Conservation (phyloP, 2,113 vertebrate genomes). For the Atherinomorus stipes region DNA sequence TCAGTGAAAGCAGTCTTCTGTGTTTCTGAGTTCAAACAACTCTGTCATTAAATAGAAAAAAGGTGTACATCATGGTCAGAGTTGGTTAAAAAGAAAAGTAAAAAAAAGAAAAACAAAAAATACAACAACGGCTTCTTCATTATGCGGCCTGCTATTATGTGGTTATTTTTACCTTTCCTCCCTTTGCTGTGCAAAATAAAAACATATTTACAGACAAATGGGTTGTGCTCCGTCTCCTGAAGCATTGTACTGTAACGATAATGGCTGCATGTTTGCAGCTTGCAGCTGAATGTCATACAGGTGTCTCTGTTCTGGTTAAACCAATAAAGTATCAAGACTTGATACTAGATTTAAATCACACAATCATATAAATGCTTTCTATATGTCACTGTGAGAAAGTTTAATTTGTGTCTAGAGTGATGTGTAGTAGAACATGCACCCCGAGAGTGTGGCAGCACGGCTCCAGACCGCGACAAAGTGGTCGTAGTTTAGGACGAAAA, state of each 20-base stretch:
- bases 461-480: too few relatives aligned
- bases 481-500: too few relatives aligned
- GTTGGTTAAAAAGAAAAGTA: slow-evolving; percentile 46
- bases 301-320: slow-evolving; percentile 15
- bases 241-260: slow-evolving; percentile 22
- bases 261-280: not conserved
- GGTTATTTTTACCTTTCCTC: slow-evolving; percentile 42
- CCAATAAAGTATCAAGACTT: not conserved
- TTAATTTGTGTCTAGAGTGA: too few relatives aligned
- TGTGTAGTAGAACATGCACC: too few relatives aligned
- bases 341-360: not conserved
- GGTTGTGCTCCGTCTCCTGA: slow-evolving; percentile 39
- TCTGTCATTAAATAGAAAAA: slow-evolving; percentile 53
- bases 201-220: slow-evolving; percentile 33
- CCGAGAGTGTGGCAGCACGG: too few relatives aligned
- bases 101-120: not conserved
- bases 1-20: slow-evolving; percentile 46
- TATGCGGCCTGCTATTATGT: slow-evolving; percentile 55
- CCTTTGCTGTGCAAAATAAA: slow-evolving; percentile 40
- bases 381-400: too few relatives aligned
- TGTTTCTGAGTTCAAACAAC: slow-evolving; percentile 53
- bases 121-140: slow-evolving; percentile 28
- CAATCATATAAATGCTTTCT: too few relatives aligned
- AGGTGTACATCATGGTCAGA: slow-evolving; percentile 33
- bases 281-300: not conserved